These are phyloP conservation scores for Phrynocephalus vlangalii DNA, from an alignment of 2,797 vertebrate species.

Conservation along the genomic window DNA sequence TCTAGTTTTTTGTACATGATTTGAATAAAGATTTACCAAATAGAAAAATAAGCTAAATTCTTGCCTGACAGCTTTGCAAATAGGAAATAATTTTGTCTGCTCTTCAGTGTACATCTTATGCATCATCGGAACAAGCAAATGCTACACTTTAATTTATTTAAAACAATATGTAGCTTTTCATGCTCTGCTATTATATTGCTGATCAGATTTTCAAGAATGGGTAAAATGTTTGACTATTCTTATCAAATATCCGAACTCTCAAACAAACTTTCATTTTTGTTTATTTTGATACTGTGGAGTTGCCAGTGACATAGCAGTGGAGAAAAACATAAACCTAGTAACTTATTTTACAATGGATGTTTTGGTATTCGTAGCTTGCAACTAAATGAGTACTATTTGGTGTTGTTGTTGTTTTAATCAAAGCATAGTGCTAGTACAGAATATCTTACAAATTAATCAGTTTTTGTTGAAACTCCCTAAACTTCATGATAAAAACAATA, in stretches of 20 bases:
- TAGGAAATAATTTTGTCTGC: too few relatives aligned
- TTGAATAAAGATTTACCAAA: too few relatives aligned
- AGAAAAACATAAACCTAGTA: background rate
- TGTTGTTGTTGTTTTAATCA: background rate
- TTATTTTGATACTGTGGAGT: background rate
- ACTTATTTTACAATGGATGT: background rate
- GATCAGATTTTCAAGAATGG: background rate
- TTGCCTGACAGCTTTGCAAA: too few relatives aligned
- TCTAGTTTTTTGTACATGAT: too few relatives aligned
- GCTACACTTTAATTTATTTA: too few relatives aligned
- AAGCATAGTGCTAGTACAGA: background rate
- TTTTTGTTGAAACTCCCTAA: background rate
- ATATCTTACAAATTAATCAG: background rate
- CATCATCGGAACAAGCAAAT: too few relatives aligned
- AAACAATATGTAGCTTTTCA: too few relatives aligned
- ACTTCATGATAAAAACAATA: background rate
- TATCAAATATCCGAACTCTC: too few relatives aligned
- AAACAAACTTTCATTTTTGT: too few relatives aligned
- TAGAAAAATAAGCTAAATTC: too few relatives aligned
- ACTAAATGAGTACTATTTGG: background rate
- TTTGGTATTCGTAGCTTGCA: background rate
- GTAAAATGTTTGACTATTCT: background rate
- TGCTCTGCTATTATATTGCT: too few relatives aligned
- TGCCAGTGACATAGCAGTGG: background rate
- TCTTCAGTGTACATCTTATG: too few relatives aligned